These are phyloP conservation scores for Gallinago jamesoni DNA, from an alignment of 2,113 vertebrate species.

Conservation along the genomic window DNA sequence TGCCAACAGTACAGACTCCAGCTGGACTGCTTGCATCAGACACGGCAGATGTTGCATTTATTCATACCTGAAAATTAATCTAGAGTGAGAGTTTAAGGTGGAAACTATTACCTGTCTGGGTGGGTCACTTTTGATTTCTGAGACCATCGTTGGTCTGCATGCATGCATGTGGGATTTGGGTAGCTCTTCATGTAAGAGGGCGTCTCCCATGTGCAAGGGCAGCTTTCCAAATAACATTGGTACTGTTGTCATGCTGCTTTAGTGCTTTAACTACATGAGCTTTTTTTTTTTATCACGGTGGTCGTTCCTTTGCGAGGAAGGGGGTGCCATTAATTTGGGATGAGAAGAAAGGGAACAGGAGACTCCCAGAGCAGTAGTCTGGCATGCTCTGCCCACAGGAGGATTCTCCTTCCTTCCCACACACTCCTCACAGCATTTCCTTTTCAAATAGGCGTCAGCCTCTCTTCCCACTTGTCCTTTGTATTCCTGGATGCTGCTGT, in stretches of 20 bases:
- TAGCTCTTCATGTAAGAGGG: neutral
- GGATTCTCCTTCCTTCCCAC: neutral
- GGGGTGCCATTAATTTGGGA: neutral
- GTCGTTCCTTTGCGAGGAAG: neutral
- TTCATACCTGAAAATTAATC: neutral
- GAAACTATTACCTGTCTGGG: neutral
- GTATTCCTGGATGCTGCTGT: neutral
- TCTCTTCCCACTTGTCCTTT: neutral
- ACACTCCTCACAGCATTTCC: neutral
- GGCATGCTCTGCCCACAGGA: neutral
- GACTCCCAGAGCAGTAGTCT: neutral
- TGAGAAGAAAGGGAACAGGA: neutral
- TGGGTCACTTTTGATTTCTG: neutral
- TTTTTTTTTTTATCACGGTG: neutral
- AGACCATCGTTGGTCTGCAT: neutral
- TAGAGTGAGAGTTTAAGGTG: neutral
- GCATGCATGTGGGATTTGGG: neutral
- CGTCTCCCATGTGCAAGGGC: accelerated
- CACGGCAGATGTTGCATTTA: neutral
- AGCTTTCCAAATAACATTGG: neutral
- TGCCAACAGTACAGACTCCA: neutral
- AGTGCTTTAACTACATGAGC: neutral
- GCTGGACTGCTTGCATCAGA: neutral
- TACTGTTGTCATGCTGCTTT: neutral
- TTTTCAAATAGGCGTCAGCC: neutral